Evolutionary conservation across 2,888 invertebrate species (phyloP).

Genomic region (Temnothorax unifasciatus): DNA sequence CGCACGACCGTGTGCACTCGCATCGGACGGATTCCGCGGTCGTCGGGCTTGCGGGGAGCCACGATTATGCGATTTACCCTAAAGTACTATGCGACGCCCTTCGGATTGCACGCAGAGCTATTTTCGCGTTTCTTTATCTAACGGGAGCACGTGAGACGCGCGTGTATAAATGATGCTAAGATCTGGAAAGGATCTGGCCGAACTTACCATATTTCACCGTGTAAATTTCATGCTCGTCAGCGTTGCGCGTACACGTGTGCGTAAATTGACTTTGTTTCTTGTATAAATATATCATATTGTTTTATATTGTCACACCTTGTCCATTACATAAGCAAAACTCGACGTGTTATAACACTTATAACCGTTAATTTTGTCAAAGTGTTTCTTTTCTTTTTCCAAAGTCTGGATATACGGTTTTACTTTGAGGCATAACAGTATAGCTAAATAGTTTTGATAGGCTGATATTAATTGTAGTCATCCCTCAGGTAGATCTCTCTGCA

Average conservation of each 20-base stretch:
- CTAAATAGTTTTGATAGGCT: not conserved
- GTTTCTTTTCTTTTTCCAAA: not conserved
- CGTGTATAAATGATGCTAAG: not conserved
- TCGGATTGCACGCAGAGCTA: not conserved
- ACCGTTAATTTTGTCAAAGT: not conserved
- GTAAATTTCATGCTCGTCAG: not conserved
- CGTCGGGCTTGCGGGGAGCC: not conserved
- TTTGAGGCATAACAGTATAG: not conserved
- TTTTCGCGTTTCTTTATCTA: not conserved
- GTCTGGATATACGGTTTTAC: not conserved
- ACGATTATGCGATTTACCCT: not conserved
- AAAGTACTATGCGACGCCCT: too few species aligned
- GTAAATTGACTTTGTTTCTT: not conserved
- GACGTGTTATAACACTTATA: not conserved
- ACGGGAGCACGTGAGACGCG: too few species aligned
- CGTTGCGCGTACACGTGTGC: too few species aligned
- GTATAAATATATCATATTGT: not conserved
- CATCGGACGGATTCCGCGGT: not conserved
- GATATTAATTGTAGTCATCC: not conserved
- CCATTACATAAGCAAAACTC: not conserved
- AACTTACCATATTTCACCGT: not conserved
- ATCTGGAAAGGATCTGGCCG: not conserved
- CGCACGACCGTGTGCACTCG: not conserved
- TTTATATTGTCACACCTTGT: not conserved
- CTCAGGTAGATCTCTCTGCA: not conserved